Evolutionary conservation across 2,888 invertebrate genomes (phyloP), one percentile per base, ranked within the genome.

Genomic region (Drosophila quasianomalipes): DNA sequence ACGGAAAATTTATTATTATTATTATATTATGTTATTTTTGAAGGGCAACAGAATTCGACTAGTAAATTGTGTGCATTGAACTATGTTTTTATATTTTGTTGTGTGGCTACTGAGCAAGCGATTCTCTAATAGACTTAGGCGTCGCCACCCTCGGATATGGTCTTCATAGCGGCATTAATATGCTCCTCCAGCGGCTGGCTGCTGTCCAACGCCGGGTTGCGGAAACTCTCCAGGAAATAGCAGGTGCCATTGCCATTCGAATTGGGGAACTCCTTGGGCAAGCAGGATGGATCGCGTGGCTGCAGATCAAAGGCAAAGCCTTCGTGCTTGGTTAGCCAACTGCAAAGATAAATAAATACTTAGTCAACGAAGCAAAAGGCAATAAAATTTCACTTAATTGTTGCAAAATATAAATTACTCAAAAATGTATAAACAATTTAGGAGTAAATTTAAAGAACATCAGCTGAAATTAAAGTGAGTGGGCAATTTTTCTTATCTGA

Each of bases 211-310:
- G 95, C 95, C 0, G 96, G 96, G 93, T 97, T 96, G 73, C 94
- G 95, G 94, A 97, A 98, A 83, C 95, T 96, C 89, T 96, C 96
- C 63, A 98, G 95, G 93, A 98, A 98, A 94, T 98, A 96, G 92
- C 98, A 98, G 41, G 97, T 97, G 81, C 97, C 97, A 53, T 96
- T 95, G 67, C 96, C 96, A 54, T 74, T 78, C 90, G 96, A 95
- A 85, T 95, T 94, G 53, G 97, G 97, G 94, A 97, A 97, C 88
- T 97, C 97, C 93, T 96, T 96, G 14, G 98, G 98, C 83, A 98
- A 95, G 93, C 96, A 97, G 68, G 95, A 95, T 52, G 96, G 95
- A 88, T 96, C 95, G 79, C 98, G 95, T 19, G 96, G 94, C 91
- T 97, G 96, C 93, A 97, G 95, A 84, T 95, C 94, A 78, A 94